phyloP scores from a whole-genome alignment of 2,113 vertebrate genomes.

The Neotoma lepida region DNA sequence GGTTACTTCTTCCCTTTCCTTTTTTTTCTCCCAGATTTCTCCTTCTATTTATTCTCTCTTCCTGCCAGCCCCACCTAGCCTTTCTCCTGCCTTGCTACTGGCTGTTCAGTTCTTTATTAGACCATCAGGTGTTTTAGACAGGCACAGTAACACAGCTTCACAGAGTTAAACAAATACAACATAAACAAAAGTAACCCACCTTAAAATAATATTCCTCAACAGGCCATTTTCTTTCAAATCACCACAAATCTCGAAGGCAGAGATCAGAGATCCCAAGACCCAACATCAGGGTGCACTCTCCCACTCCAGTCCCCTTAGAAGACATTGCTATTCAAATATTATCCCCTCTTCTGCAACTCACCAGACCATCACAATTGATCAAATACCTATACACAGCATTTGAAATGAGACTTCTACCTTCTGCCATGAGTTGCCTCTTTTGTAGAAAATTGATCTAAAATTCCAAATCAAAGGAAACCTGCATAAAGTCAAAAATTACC shows the following conservation, averaged over 20 bases:
- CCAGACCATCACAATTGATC: not conserved
- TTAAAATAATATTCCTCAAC: no score
- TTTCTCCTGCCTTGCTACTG: no score
- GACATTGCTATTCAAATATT: not conserved
- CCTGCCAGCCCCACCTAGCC: no score
- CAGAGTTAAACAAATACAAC: no score
- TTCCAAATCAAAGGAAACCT: not conserved
- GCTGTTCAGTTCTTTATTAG: no score
- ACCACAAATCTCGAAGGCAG: not conserved
- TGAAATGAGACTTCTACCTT: not conserved
- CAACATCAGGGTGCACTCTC: no score
- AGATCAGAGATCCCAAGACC: not conserved
- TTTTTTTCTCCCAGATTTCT: no score
- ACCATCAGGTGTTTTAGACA: no score
- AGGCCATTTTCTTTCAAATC: not conserved
- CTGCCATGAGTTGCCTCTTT: not conserved
- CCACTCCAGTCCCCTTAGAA: not conserved
- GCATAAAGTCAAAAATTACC: not conserved
- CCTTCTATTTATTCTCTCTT: no score
- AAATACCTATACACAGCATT: not conserved
- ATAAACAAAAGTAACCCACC: no score
- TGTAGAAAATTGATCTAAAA: not conserved
- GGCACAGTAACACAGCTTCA: no score
- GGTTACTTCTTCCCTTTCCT: no score
- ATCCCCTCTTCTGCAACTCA: not conserved